A percentile compares a stretch with the other conserved stretches of the same genome.
Conservation (phyloP, 2,888 invertebrate species). For the Lagria hirta region DNA sequence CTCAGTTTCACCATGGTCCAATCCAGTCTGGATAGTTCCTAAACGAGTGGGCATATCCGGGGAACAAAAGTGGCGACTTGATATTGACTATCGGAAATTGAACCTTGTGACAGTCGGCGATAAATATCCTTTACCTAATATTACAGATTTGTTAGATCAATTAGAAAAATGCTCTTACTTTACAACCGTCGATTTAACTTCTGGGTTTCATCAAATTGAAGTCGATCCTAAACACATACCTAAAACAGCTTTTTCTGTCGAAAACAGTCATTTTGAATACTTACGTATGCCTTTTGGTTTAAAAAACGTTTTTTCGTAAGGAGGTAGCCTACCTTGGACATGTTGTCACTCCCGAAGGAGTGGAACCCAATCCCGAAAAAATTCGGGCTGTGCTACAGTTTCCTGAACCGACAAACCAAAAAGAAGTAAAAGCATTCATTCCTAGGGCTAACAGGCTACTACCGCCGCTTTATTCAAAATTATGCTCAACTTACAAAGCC, state of each 20-base stretch:
- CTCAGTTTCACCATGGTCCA: slow-evolving; percentile 34
- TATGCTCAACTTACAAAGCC: background rate
- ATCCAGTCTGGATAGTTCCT: slow-evolving; percentile 37
- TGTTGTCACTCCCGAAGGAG: background rate
- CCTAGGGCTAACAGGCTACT: slow-evolving; percentile 1
- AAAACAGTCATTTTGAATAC: slow-evolving; percentile 45
- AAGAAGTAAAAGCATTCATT: background rate
- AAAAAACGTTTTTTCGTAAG: slow-evolving; percentile 38
- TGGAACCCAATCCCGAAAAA: slow-evolving; percentile 1
- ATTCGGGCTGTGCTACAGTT: background rate
- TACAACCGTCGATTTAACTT: slow-evolving; percentile 46
- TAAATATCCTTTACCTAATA: slow-evolving; percentile 45
- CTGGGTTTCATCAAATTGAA: slow-evolving; percentile 49
- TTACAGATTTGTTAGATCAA: slow-evolving; percentile 46
- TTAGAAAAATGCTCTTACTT: slow-evolving; percentile 47
- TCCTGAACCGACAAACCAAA: background rate
- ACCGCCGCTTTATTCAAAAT: slow-evolving; percentile 2
- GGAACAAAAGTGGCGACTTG: slow-evolving; percentile 41
- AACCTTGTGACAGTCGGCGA: slow-evolving; percentile 48
- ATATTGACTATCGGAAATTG: slow-evolving; percentile 47
- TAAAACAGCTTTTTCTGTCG: slow-evolving; percentile 48
- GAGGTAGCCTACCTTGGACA: slow-evolving; percentile 1
- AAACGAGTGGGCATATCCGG: slow-evolving; percentile 42
- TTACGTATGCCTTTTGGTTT: slow-evolving; percentile 48
- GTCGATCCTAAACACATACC: slow-evolving; percentile 36